phyloP scores from a whole-genome alignment of 2,113 vertebrate genomes.

The Lophotis ruficrista region DNA sequence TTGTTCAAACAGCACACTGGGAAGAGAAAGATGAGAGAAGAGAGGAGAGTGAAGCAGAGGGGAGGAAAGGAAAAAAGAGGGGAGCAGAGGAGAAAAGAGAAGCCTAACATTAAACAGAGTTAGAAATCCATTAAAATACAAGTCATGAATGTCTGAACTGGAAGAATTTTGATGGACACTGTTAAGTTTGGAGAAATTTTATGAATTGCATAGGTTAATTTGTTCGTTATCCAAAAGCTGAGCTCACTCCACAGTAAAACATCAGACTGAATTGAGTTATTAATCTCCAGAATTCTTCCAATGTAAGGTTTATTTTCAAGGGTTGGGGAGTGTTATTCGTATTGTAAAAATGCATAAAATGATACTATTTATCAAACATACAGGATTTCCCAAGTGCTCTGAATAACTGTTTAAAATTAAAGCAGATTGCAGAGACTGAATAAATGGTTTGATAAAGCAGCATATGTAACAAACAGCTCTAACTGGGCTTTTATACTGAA shows the following conservation, averaged over 20 bases:
- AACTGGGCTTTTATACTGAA: background rate
- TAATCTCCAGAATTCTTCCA: background rate
- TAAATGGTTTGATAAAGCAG: background rate
- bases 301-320: background rate
- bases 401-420: slow-evolving; percentile 13
- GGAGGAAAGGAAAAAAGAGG: background rate
- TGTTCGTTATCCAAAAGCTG: background rate
- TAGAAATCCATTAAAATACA: slow-evolving; percentile 23
- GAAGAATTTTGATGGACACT: slow-evolving; percentile 26
- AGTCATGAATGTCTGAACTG: background rate
- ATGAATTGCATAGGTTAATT: background rate
- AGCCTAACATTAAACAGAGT: slow-evolving; percentile 14
- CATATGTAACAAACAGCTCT: background rate
- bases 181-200: background rate
- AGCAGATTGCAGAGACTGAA: background rate
- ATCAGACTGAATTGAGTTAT: background rate
- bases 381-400: background rate
- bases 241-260: background rate
- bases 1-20: background rate
- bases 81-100: background rate
- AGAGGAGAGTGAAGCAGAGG: no score
- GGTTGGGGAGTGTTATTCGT: background rate
- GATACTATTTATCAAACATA: background rate
- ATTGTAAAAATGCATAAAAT: background rate
- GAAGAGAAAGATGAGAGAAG: background rate